Evolutionary conservation across 2,888 invertebrate genomes (phyloP).

Genomic region (Tholera decimalis): DNA sequence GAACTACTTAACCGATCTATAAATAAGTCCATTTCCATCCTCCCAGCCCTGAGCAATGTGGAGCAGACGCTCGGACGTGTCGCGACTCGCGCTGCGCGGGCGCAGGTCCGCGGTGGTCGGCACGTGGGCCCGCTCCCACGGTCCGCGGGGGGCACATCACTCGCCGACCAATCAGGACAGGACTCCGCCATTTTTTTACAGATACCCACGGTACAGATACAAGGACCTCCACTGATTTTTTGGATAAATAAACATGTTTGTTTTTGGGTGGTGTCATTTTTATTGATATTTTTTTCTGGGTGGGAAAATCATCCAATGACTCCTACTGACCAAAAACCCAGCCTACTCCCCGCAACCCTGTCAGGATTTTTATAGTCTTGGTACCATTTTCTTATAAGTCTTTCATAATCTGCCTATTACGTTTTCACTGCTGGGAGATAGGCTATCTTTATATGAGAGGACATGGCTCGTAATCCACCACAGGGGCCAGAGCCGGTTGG

Average conservation of each 20-base stretch:
- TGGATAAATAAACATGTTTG: conserved; percentile 55
- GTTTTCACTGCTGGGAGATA: too few species aligned
- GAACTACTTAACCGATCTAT: conserved; percentile 27
- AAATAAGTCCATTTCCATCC: conserved; percentile 29
- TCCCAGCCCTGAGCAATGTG: conserved; percentile 56
- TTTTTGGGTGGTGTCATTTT: conserved; percentile 16
- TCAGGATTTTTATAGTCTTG: too few species aligned
- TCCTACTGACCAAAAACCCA: too few species aligned
- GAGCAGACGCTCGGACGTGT: conserved; percentile 72
- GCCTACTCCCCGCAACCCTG: too few species aligned
- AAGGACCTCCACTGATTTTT: conserved; percentile 74
- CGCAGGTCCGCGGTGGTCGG: conserved; percentile 77
- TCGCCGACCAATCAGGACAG: conserved; percentile 53
- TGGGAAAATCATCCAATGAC: too few species aligned
- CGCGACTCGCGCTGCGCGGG: conserved; percentile 64
- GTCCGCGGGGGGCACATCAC: conserved; percentile 76
- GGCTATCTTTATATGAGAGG: too few species aligned
- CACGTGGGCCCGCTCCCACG: conserved; percentile 82
- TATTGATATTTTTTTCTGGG: conserved; percentile 3
- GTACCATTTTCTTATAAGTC: too few species aligned
- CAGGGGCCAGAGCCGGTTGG: too few species aligned
- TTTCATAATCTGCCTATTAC: too few species aligned
- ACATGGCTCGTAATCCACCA: too few species aligned
- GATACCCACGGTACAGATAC: conserved; percentile 36
- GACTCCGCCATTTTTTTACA: conserved; percentile 62